Evolutionary conservation across 2,113 vertebrate genomes (phyloP).

Genomic region (Sminthopsis crassicaudata): DNA sequence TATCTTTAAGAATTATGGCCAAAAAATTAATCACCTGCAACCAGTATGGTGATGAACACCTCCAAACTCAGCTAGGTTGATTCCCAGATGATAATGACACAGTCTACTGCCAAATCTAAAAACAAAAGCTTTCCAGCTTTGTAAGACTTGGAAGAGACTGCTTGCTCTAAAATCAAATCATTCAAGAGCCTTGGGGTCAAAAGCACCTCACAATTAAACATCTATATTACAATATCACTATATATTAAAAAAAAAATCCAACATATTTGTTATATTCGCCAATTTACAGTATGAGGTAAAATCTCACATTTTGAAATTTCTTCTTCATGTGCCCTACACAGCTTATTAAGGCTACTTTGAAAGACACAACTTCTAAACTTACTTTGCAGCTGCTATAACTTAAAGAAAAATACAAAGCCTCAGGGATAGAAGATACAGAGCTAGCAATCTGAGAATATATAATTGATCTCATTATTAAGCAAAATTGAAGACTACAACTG

Average conservation of each 20-base stretch:
- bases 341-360: neutral
- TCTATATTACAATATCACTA: neutral
- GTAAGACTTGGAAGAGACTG: neutral
- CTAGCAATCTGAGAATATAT: neutral
- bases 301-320: no score
- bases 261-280: no score
- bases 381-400: neutral
- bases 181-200: neutral
- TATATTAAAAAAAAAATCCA: neutral
- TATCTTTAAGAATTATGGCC: neutral
- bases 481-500: constrained; percentile 35
- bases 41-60: neutral
- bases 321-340: neutral
- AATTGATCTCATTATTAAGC: neutral
- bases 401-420: neutral
- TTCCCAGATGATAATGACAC: neutral
- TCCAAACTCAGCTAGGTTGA: neutral
- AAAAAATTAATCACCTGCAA: neutral
- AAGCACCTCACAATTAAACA: no score
- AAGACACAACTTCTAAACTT: neutral
- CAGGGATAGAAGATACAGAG: neutral
- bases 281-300: no score
- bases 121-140: neutral
- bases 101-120: neutral
- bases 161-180: neutral